A percentile compares a stretch with the other conserved stretches of the same genome.
Evolutionary conservation across 2,888 invertebrate genomes (phyloP).

Genomic region (Ectemnius continuus): DNA sequence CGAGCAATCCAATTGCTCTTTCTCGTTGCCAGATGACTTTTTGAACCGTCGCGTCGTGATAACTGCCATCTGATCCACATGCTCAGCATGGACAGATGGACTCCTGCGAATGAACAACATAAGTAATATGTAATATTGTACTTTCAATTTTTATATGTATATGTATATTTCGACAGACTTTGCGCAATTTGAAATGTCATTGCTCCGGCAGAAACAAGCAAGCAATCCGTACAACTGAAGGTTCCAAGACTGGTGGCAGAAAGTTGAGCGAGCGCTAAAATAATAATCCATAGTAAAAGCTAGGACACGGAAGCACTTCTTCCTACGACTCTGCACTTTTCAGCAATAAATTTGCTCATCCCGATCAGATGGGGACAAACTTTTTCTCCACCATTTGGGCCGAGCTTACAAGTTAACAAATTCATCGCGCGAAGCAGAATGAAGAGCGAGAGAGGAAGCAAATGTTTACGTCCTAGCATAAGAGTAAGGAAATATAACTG

Average conservation of each 20-base stretch:
- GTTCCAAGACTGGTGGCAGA: slow-evolving; percentile 3
- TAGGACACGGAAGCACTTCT: slow-evolving; percentile 51
- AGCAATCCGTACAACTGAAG: slow-evolving; percentile 10
- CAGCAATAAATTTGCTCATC: slow-evolving; percentile 65
- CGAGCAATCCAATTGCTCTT: slow-evolving; percentile 16
- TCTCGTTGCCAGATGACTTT: slow-evolving; percentile 33
- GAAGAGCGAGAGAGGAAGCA: slow-evolving; percentile 26
- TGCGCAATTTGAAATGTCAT: slow-evolving; percentile 36
- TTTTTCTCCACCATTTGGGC: slow-evolving; percentile 12
- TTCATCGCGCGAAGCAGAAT: slow-evolving; percentile 4
- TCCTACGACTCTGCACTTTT: slow-evolving; percentile 41
- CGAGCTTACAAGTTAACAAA: slow-evolving; percentile 14
- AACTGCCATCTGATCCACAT: slow-evolving; percentile 6
- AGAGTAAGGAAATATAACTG: slow-evolving; percentile 64
- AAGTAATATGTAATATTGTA: background rate
- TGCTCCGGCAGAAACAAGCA: slow-evolving; percentile 8
- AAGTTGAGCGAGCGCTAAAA: slow-evolving; percentile 10
- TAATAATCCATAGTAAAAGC: slow-evolving; percentile 39
- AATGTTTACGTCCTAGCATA: slow-evolving; percentile 58
- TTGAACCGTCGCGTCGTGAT: slow-evolving; percentile 5
- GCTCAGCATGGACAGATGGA: slow-evolving; percentile 21
- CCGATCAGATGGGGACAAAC: slow-evolving; percentile 22
- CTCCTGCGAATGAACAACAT: slow-evolving; percentile 2
- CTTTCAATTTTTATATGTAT: slow-evolving; percentile 7
- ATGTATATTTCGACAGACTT: slow-evolving; percentile 38